Percentiles rank a stretch among this genome's conserved stretches.
Conservation (phyloP, 2,888 invertebrate genomes). For the Dysmachus trigonus region DNA sequence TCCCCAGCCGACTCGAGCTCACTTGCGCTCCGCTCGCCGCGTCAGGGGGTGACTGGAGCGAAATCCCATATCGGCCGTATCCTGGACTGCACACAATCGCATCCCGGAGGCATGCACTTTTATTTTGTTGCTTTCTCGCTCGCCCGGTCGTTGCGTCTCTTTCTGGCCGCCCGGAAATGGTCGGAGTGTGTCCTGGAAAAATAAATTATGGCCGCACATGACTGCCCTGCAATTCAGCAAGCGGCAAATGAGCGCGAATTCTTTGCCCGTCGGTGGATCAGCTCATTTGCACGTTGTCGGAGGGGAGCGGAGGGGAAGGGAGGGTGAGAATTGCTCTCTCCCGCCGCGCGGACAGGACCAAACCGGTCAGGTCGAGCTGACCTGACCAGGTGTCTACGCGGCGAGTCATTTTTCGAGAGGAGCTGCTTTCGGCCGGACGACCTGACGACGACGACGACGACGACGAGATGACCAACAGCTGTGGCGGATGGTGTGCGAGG, state of each 20-base stretch:
- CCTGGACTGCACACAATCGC: background rate
- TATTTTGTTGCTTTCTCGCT: background rate
- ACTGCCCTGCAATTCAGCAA: background rate
- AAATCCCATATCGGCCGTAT: background rate
- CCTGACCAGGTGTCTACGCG: background rate
- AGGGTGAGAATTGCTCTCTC: background rate
- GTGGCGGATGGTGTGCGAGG: background rate
- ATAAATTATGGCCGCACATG: constrained; percentile 22
- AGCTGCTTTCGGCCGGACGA: background rate
- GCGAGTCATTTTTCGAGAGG: background rate
- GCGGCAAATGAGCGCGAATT: constrained; percentile 18
- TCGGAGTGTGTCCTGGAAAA: background rate
- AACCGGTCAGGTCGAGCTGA: no score
- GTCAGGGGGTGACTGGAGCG: background rate
- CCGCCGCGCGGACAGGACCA: no score
- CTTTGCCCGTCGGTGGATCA: background rate
- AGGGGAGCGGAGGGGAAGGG: background rate
- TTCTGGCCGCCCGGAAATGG: background rate
- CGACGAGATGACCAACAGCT: constrained; percentile 8
- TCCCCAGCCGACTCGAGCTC: background rate
- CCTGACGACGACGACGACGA: background rate
- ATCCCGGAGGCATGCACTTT: background rate
- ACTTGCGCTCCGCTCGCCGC: background rate
- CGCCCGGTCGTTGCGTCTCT: background rate
- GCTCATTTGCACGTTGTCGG: background rate